phyloP scores from a whole-genome alignment of 2,113 vertebrate species.

The Rhea americana region DNA sequence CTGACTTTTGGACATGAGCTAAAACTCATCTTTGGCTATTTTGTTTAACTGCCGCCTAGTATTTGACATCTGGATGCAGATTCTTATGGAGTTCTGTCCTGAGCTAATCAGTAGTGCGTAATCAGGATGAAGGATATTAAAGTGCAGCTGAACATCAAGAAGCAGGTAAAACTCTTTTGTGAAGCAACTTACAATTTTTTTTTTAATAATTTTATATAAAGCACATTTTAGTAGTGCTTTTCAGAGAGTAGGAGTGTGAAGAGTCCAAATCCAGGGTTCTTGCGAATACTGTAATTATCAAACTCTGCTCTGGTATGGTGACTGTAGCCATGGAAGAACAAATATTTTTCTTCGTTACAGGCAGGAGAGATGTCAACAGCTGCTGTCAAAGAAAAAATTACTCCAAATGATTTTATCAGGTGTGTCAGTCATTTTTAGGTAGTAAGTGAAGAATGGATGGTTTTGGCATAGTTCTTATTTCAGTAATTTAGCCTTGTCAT shows the following conservation, averaged over 20 bases:
- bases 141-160: not conserved
- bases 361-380: not conserved
- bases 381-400: conserved; percentile 24
- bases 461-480: not conserved
- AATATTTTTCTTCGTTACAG: not conserved
- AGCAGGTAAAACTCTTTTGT: not conserved
- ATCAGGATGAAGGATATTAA: not conserved
- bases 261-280: not conserved
- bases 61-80: not conserved
- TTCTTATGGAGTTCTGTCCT: not conserved
- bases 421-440: not conserved
- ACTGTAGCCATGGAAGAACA: not conserved
- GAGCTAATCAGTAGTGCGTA: not conserved
- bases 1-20: not conserved
- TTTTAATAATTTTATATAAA: not conserved
- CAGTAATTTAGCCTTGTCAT: not conserved
- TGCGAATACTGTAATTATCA: not conserved
- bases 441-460: not conserved
- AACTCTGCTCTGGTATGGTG: not conserved
- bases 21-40: not conserved
- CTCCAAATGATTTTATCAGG: not conserved
- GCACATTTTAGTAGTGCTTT: not conserved
- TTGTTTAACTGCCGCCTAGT: not conserved
- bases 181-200: not conserved
- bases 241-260: not conserved